Evolutionary conservation across 2,797 vertebrate species (phyloP).

Genomic region (Picus viridis): DNA sequence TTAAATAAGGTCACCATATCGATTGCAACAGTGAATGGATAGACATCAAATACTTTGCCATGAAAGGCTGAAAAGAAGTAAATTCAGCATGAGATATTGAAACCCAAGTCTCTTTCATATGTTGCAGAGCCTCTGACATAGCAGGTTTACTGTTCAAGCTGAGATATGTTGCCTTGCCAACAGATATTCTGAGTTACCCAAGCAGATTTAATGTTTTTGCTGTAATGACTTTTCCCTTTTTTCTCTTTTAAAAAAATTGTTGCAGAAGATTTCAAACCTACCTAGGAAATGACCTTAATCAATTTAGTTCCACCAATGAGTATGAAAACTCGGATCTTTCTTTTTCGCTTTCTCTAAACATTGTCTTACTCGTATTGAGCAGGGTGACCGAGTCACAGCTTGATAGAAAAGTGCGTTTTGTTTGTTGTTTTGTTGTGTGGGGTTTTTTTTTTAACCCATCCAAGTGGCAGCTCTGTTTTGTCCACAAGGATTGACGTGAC

Average conservation of each 20-base stretch:
- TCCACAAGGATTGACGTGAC: conserved; percentile 23
- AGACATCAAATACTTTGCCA: conserved; percentile 64
- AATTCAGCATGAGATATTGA: conserved; percentile 66
- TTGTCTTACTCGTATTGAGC: conserved; percentile 1
- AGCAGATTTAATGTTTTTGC: conserved; percentile 79
- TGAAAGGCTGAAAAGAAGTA: conserved; percentile 74
- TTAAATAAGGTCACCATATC: conserved; percentile 45
- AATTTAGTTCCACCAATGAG: conserved; percentile 76
- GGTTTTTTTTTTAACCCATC: not conserved
- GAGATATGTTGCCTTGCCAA: conserved; percentile 79
- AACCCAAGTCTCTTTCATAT: conserved; percentile 69
- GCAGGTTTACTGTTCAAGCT: conserved; percentile 63
- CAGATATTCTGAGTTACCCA: conserved; percentile 79
- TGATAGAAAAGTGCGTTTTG: conserved; percentile 57
- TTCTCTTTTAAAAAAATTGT: conserved; percentile 56
- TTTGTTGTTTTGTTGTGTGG: conserved; percentile 9
- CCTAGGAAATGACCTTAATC: conserved; percentile 80
- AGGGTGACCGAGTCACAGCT: not conserved
- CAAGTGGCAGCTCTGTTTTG: conserved; percentile 37
- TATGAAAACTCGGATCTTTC: conserved; percentile 71
- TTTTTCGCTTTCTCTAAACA: conserved; percentile 40
- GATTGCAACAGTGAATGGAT: conserved; percentile 58
- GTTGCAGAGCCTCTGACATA: conserved; percentile 56
- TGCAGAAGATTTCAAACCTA: conserved; percentile 64
- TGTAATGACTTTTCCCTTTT: conserved; percentile 32